Evolutionary conservation across 1,140 invertebrate species (phyloP), one percentile per base, ranked within the genome.

Genomic region (Halictus rubicundus): DNA sequence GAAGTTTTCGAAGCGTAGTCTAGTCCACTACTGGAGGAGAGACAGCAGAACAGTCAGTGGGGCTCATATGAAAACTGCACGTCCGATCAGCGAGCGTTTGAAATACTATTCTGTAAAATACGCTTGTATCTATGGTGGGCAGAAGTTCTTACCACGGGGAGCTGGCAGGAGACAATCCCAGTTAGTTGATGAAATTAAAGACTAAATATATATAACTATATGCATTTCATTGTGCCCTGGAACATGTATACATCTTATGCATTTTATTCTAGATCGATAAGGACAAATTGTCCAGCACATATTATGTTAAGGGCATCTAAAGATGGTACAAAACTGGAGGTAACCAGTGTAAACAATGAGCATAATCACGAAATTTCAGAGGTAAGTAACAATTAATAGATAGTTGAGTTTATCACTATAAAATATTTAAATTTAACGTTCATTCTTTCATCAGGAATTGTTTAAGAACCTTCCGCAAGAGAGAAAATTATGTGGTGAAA

Each of bases 101-200:
- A 92, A 92, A 71, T 93, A 93, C 88, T 93, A 93, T 83, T 93
- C 92, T 9, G 92, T 93, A 0, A 93, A 93, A 77, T 93, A 92
- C 87, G 92, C 93, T 0, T 93, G 93, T 72, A 92, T 93, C 68
- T 93, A 92, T 81, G 93, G 93, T 4, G 93, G 93, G 21, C 92
- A 93, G 69, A 93, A 92, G 63, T 93, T 93, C 76, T 83, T 92
- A 57, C 89, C 92, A 14, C 88, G 92, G 70, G 92, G 92, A 70
- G 90, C 90, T 68, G 93, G 93, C 2, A 87, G 91, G 68, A 85
- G 93, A 84, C 91, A 92, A 80, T 92, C 91, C 49, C 91, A 92
- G 91, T 92, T 78, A 88, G 88, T 90, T 32, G 21, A 72, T 37
- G 37, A 59, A 39, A 78, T 63, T 63, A 0, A 59, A 52, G 21